Evolutionary conservation across 2,797 vertebrate genomes (phyloP).

Genomic region (Pempheris klunzingeri): DNA sequence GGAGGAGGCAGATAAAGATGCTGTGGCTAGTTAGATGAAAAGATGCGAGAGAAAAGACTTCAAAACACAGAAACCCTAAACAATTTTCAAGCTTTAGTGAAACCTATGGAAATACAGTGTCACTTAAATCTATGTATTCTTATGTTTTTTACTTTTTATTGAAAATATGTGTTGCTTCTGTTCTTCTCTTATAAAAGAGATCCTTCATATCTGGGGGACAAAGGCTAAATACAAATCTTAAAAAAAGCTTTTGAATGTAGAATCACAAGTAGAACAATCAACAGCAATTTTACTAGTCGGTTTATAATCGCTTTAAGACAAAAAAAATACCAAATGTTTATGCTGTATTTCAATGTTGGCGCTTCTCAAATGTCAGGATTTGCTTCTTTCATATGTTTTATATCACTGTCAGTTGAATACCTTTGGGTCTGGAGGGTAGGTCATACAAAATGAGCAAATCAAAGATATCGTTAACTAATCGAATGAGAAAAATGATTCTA

Average conservation of each 20-base stretch:
- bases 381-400: not conserved
- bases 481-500: not conserved
- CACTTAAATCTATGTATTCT: too few relatives aligned
- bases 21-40: not conserved
- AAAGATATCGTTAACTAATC: not conserved
- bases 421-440: not conserved
- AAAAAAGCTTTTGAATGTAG: not conserved
- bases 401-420: not conserved
- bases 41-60: not conserved
- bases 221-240: too few relatives aligned
- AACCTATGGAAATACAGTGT: too few relatives aligned
- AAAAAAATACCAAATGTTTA: not conserved
- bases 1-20: not conserved
- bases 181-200: too few relatives aligned
- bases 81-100: too few relatives aligned
- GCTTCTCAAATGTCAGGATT: not conserved
- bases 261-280: not conserved
- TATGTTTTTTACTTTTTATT: too few relatives aligned
- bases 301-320: not conserved
- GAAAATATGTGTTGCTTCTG: too few relatives aligned
- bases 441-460: constrained; percentile 1
- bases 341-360: not conserved
- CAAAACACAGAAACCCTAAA: too few relatives aligned
- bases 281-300: not conserved
- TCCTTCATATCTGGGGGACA: too few relatives aligned